Evolutionary conservation across 2,888 invertebrate genomes (phyloP), one percentile per base, ranked within the genome.

Genomic region (Pseudococcus jackbeardsleyi): DNA sequence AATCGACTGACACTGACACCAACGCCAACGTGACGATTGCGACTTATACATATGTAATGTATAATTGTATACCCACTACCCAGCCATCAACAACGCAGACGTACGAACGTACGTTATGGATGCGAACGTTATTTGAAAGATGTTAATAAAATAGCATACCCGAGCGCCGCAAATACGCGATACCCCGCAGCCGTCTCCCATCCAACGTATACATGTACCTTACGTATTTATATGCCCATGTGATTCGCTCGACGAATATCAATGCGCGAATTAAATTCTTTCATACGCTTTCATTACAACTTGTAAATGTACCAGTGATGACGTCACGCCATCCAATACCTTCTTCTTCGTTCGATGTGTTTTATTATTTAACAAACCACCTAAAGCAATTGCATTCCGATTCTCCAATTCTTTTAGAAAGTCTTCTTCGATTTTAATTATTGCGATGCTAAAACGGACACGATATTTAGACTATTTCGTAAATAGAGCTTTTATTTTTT

Each of bases 161-260:
- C 79, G 46, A n/a, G 9, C 79, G 79, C 79, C 79, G 79, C 19
- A 79, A 79, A 79, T 79, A 79, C 42, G n/a, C 79, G 42, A 79
- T 42, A 33, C 26, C 26, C 26, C 26, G 26, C 26, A 1, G 3
- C 26, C 26, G 26, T 33, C 26, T 33, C 26, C 26, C 3, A 33
- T 33, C 26, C 26, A 33, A 33, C 26, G 26, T 33, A 33, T 33
- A 33, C 1, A 33, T 33, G 26, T 33, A 33, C 1, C n/a, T 5
- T 79, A 19, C 79, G 77, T 64, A 64, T 54, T 15, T 11, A 3
- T 54, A 5, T 54, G 17, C 54, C 17, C 5, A 17, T 54, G 54
- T 54, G 26, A 17, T 50, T 15, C 15, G 5, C 50, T 8, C 0
- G 64, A 22, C 64, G 64, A 64, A 64, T 64, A 64, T 64, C 59